These are phyloP conservation scores for Lepisosteus oculatus DNA, from an alignment of 2,113 vertebrate species.

Conservation along the genomic window DNA sequence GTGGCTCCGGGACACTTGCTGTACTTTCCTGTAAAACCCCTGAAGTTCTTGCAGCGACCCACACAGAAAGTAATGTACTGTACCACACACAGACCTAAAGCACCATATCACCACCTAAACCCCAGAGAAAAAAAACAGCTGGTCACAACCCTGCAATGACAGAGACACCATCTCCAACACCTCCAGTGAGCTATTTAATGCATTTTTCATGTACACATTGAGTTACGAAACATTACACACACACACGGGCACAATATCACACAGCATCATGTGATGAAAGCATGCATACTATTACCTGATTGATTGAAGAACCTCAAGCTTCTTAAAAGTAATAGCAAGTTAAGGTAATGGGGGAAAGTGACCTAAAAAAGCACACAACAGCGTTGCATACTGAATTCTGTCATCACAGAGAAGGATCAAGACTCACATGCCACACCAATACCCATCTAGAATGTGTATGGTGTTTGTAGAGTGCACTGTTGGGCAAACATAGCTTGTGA, in stretches of 20 bases:
- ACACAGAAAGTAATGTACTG: neutral
- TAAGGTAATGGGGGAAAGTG: no score
- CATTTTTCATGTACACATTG: neutral
- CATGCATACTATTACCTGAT: no score
- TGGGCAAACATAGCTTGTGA: no score
- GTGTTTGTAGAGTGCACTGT: no score
- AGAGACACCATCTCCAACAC: slow-evolving; percentile 15
- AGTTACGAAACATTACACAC: neutral
- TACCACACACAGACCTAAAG: slow-evolving; percentile 2
- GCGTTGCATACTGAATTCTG: no score
- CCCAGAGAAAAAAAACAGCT: neutral
- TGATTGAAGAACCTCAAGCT: no score
- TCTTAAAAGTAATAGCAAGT: no score
- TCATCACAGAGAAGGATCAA: no score
- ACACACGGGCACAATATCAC: neutral
- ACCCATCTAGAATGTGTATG: no score
- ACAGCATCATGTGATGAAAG: no score
- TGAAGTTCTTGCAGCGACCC: neutral
- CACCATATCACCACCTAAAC: slow-evolving; percentile 5
- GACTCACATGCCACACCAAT: no score
- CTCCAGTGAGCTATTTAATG: neutral
- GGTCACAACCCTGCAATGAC: neutral
- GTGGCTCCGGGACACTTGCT: neutral
- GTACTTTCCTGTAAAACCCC: neutral
- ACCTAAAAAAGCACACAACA: no score